Percentiles rank a stretch among this genome's conserved stretches.
phyloP scores from a whole-genome alignment of 1,140 invertebrate species.

The fruit fly (Drosophila melanogaster) region DNA sequence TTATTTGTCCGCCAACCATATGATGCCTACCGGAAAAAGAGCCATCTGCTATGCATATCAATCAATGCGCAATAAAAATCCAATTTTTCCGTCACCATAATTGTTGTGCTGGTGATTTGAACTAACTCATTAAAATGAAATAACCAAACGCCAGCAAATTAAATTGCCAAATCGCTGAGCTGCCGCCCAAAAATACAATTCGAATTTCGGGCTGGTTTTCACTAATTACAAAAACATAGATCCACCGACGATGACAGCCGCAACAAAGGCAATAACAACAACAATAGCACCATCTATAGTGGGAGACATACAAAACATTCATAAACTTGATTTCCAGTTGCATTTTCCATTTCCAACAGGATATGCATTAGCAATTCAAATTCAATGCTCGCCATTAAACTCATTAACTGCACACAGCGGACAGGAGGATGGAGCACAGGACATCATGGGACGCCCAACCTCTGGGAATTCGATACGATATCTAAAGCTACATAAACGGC shows the following conservation, averaged over 20 bases:
- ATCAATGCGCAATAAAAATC: conserved; percentile 35
- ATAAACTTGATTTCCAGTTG: conserved; percentile 73
- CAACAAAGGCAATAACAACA: conserved; percentile 8
- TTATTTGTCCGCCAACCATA: conserved; percentile 1
- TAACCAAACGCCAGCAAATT: conserved; percentile 40
- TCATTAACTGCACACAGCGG: conserved; percentile 79
- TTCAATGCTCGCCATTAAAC: conserved; percentile 78
- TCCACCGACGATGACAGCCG: conserved; percentile 7
- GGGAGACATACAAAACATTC: conserved; percentile 52
- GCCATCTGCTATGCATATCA: conserved; percentile 34
- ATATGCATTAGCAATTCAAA: conserved; percentile 80
- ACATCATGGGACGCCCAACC: conserved; percentile 1
- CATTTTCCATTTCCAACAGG: conserved; percentile 63
- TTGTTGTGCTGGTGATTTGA: conserved; percentile 46
- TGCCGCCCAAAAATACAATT: conserved; percentile 13
- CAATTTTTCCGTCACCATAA: conserved; percentile 37
- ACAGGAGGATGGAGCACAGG: conserved; percentile 4
- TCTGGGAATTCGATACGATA: conserved; percentile 13
- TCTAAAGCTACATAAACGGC: conserved; percentile 38
- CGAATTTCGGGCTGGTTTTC: conserved; percentile 21
- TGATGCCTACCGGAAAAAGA: conserved; percentile 4
- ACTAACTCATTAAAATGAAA: conserved; percentile 51
- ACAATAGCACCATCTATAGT: conserved; percentile 7
- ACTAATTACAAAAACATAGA: conserved; percentile 54
- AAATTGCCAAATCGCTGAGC: conserved; percentile 42